A percentile compares a stretch with the other conserved stretches of the same genome.
Evolutionary conservation across 1,140 invertebrate genomes (phyloP).

Genomic region (Augochlora pura): DNA sequence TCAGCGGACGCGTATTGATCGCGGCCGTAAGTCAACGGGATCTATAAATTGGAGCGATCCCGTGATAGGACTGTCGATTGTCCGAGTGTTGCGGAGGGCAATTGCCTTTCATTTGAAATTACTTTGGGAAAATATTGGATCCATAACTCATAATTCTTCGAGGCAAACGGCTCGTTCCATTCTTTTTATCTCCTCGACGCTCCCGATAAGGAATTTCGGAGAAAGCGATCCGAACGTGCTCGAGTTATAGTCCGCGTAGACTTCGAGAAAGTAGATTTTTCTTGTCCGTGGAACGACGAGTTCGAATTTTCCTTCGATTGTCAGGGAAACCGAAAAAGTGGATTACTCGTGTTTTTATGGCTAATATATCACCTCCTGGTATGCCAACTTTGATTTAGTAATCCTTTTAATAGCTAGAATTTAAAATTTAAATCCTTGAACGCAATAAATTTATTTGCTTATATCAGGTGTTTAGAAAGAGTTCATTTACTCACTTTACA

Average conservation of each 20-base stretch:
- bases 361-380: too few relatives aligned
- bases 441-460: too few relatives aligned
- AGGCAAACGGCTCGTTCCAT: neutral
- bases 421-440: too few relatives aligned
- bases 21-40: slow-evolving; percentile 3
- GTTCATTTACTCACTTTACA: too few relatives aligned
- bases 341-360: too few relatives aligned
- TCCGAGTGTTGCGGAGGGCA: neutral
- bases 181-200: neutral
- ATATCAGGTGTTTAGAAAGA: too few relatives aligned
- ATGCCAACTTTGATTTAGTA: too few relatives aligned
- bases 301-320: neutral
- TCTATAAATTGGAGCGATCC: slow-evolving; percentile 24
- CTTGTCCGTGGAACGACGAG: neutral
- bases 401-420: too few relatives aligned
- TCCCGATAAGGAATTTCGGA: neutral
- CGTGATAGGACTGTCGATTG: neutral
- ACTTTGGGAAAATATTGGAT: neutral
- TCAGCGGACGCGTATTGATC: slow-evolving; percentile 12
- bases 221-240: neutral
- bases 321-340: too few relatives aligned
- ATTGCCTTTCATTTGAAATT: neutral
- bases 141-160: neutral
- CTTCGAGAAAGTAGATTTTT: neutral
- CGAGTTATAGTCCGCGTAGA: neutral